Base-by-base conservation (phyloP, 1,140 invertebrate species). In the Dreissena rostriformis region DNA sequence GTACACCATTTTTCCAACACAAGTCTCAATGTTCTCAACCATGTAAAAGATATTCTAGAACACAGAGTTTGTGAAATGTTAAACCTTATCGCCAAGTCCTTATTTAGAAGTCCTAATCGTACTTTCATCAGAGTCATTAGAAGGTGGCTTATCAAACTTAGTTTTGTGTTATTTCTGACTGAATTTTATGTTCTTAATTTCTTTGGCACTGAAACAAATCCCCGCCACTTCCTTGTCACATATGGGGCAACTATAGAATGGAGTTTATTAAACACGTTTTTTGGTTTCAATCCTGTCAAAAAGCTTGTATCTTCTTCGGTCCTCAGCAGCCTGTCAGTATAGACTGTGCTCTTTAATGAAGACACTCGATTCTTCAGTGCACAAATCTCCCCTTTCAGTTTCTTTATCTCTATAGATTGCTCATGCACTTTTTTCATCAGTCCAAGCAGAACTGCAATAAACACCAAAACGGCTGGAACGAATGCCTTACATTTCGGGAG, bases 101-200 rank as follows among this genome's bases (percentile, higher is more conserved):
- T 65, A 39, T 57, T 57, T n/a, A 82, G 52, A 24, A 83, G 49
- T 17, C 81, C 81, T n/a, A 76, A 39, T 52, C 81, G 4, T 29
- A 83, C 51, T 76, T 75, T 75, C 72, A 83, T 67, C n/a, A 55
- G 26, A 19, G 57, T 83, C 49, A 83, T n/a, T 29, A 83, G 53
- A 70, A 83, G 70, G 52, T 83, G 63, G 57, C 63, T 53, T 53
- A 61, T 76, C 1, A 52, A 83, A 29, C 71, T 83, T 12, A 83
- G 6, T 68, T 83, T 68, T 22, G 65, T 71, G 15, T 66, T 72
- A 83, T 67, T 75, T 17, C 26, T 12, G 19, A 19, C 12, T 14
- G 19, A 24, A 14, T 39, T 61, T 29, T 71, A 61, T 39, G n/a
- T 81, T 22, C 78, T 0, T 6, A 81, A 17, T 49, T 63, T 29